A percentile compares a stretch with the other conserved stretches of the same genome.
These are phyloP conservation scores for Heptranchias perlo DNA, from an alignment of 2,113 vertebrate species.

Conservation along the genomic window DNA sequence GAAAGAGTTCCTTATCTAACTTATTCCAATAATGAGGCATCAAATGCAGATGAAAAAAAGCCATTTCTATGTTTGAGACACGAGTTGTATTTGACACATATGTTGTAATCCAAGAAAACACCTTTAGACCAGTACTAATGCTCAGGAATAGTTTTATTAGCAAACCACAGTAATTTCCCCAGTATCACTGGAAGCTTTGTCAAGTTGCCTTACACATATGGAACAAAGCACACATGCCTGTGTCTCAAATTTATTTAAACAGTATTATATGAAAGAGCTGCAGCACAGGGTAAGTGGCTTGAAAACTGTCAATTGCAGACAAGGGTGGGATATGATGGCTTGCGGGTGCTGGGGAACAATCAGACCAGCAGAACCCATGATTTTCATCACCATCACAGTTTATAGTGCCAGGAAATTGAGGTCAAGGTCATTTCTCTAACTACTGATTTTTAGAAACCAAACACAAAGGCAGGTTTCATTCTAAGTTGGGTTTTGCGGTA, in stretches of 20 bases:
- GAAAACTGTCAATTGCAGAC: background rate
- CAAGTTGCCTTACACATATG: background rate
- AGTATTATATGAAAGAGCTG: conserved; percentile 8
- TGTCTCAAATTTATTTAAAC: conserved; percentile 31
- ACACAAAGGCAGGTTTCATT: conserved; percentile 17
- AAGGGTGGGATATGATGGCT: conserved; percentile 2
- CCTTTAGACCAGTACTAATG: background rate
- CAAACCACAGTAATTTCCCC: background rate
- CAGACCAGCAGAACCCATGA: background rate
- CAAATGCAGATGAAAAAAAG: background rate
- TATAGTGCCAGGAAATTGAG: background rate
- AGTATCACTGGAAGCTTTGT: background rate
- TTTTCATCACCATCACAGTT: conserved; percentile 32
- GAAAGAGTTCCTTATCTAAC: background rate
- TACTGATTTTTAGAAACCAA: background rate
- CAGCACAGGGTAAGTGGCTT: background rate
- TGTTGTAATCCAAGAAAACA: background rate
- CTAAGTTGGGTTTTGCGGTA: background rate
- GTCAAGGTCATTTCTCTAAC: conserved; percentile 3
- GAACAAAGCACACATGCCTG: background rate
- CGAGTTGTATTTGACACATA: background rate
- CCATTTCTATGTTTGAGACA: background rate
- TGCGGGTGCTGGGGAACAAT: background rate
- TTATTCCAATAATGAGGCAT: background rate
- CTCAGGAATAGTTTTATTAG: background rate